Percentiles rank a stretch among this genome's conserved stretches.
phyloP scores from a whole-genome alignment of 1,140 invertebrate species.

The Bombus impatiens region DNA sequence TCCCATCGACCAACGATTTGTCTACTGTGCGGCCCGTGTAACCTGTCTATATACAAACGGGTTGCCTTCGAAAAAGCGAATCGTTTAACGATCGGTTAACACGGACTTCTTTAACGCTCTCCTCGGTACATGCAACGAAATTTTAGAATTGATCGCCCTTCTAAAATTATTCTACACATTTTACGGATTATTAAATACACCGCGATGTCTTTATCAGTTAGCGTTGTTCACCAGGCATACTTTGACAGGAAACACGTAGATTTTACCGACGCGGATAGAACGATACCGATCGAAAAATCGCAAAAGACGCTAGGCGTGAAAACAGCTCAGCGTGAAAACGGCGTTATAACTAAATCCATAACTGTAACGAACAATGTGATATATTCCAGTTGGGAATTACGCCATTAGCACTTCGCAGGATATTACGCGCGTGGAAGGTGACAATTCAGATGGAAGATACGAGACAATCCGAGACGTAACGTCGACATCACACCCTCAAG shows the following conservation, averaged over 20 bases:
- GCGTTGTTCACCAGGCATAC: not conserved
- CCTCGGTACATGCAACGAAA: not conserved
- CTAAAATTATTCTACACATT: not conserved
- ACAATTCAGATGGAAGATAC: slow-evolving; percentile 51
- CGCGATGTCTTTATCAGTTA: not conserved
- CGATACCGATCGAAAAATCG: slow-evolving; percentile 14
- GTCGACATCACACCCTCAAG: slow-evolving; percentile 42
- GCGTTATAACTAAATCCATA: slow-evolving; percentile 15
- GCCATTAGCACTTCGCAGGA: slow-evolving; percentile 14
- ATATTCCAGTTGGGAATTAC: slow-evolving; percentile 21
- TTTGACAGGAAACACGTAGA: not conserved
- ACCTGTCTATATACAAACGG: slow-evolving; percentile 37
- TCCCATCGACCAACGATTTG: slow-evolving; percentile 61
- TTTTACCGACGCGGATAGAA: not conserved
- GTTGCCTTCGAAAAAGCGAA: slow-evolving; percentile 42
- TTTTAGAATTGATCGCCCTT: not conserved
- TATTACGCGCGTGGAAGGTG: slow-evolving; percentile 22
- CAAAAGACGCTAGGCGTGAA: no score
- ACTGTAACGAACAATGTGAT: slow-evolving; percentile 42
- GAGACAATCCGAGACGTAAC: slow-evolving; percentile 33
- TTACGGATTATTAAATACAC: not conserved
- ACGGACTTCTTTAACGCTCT: not conserved
- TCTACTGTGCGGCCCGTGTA: slow-evolving; percentile 44
- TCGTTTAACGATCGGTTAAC: slow-evolving; percentile 48
- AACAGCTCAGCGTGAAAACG: not conserved